phyloP scores from a whole-genome alignment of 2,888 invertebrate species.

The Rhamphomyia laevipes region DNA sequence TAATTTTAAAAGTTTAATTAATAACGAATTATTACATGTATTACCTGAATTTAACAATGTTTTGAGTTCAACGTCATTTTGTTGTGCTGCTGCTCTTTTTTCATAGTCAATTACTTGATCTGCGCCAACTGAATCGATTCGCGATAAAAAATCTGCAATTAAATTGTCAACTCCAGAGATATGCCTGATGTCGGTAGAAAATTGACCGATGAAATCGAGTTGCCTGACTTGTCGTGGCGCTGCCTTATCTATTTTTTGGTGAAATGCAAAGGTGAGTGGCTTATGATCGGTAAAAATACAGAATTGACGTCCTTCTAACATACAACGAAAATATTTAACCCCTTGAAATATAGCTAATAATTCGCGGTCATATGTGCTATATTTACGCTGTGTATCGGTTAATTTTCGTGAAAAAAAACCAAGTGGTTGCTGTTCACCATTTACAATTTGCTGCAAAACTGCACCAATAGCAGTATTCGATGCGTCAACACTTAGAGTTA shows the following conservation, averaged over 20 bases:
- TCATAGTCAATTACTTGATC: no score
- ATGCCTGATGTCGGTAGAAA: constrained; percentile 5
- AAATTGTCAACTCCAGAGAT: background rate
- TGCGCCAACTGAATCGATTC: no score
- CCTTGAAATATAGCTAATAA: constrained; percentile 29
- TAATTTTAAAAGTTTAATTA: no score
- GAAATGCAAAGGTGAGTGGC: constrained; percentile 25
- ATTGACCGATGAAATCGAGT: constrained; percentile 18
- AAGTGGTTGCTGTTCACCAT: constrained; percentile 25
- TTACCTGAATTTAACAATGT: no score
- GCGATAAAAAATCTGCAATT: background rate
- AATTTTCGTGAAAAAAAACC: constrained; percentile 31
- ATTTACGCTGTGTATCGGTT: constrained; percentile 23
- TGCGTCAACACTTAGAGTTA: constrained; percentile 20
- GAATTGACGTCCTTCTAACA: constrained; percentile 29
- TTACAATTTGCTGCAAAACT: constrained; percentile 25
- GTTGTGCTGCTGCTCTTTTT: no score
- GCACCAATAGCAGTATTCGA: constrained; percentile 31
- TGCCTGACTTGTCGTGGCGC: constrained; percentile 27
- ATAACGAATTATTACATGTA: no score
- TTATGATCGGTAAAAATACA: constrained; percentile 29
- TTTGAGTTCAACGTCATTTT: no score
- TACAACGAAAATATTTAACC: constrained; percentile 26
- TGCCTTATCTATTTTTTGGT: constrained; percentile 20
- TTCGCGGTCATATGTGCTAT: constrained; percentile 33